phyloP scores from a whole-genome alignment of 2,888 invertebrate genomes.

The Sminthurides aquaticus region DNA sequence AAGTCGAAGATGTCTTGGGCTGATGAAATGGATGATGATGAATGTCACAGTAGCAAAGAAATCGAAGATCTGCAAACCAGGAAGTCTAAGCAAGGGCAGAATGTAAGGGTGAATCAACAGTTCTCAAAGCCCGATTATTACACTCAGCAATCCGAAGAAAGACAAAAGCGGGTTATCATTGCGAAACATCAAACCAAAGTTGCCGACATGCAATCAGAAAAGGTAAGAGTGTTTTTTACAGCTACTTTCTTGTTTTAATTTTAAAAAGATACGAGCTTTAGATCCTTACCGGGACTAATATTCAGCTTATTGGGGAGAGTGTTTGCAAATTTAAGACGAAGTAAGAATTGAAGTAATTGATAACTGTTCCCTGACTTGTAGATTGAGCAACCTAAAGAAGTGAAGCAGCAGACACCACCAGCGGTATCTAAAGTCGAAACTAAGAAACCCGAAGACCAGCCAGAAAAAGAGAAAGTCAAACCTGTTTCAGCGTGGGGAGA shows the following conservation, averaged over 20 bases:
- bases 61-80: slow-evolving; percentile 1
- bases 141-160: slow-evolving; percentile 23
- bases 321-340: no score
- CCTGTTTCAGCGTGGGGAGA: slow-evolving; percentile 26
- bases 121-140: slow-evolving; percentile 8
- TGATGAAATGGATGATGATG: slow-evolving; percentile 42
- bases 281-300: not conserved
- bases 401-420: not conserved
- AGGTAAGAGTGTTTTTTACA: slow-evolving; percentile 14
- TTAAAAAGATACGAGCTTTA: no score
- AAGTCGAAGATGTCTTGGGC: slow-evolving; percentile 35
- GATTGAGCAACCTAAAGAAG: not conserved
- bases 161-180: slow-evolving; percentile 33
- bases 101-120: slow-evolving; percentile 4
- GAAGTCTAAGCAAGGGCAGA: not conserved
- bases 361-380: no score
- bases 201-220: slow-evolving; percentile 35
- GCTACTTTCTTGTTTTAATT: not conserved
- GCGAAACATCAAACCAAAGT: slow-evolving; percentile 38
- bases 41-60: slow-evolving; percentile 14
- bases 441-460: not conserved
- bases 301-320: no score
- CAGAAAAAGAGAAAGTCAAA: slow-evolving; percentile 18
- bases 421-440: not conserved
- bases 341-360: no score